Evolutionary conservation across 2,113 vertebrate genomes (phyloP).

Genomic region (Eleginops maclovinus): DNA sequence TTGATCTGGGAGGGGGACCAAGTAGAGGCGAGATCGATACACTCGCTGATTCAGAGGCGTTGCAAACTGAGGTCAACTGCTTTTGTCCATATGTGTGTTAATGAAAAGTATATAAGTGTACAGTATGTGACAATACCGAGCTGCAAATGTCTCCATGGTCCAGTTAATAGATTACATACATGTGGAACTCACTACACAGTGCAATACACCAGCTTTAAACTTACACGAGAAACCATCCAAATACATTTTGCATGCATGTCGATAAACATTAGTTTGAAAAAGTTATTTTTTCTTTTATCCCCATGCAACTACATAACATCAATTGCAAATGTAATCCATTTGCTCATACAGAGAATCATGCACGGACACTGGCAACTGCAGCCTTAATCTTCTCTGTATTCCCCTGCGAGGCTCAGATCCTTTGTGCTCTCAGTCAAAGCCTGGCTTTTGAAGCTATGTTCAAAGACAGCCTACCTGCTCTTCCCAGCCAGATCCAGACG

Average conservation of each 20-base stretch:
- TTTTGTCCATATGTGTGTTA: slow-evolving; percentile 49
- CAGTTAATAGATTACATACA: slow-evolving; percentile 32
- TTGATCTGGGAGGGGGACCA: slow-evolving; percentile 71
- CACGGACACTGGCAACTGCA: slow-evolving; percentile 13
- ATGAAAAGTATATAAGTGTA: slow-evolving; percentile 29
- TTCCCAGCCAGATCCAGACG: slow-evolving; percentile 37
- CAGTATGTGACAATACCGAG: slow-evolving; percentile 27
- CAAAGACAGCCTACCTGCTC: slow-evolving; percentile 54
- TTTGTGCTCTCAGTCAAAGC: slow-evolving; percentile 49
- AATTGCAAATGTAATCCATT: slow-evolving; percentile 17
- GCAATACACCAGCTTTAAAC: slow-evolving; percentile 9
- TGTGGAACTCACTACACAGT: slow-evolving; percentile 18
- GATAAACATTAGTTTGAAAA: not conserved
- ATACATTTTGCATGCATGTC: not conserved
- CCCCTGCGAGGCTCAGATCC: slow-evolving; percentile 25
- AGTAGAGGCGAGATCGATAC: slow-evolving; percentile 56
- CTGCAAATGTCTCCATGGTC: slow-evolving; percentile 9
- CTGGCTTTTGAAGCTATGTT: slow-evolving; percentile 55
- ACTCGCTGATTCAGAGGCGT: slow-evolving; percentile 60
- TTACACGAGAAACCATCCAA: not conserved
- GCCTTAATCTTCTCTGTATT: slow-evolving; percentile 29
- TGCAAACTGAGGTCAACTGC: slow-evolving; percentile 40
- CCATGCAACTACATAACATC: not conserved
- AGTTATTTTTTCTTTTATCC: not conserved
- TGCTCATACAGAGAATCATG: not conserved